Evolutionary conservation across 2,113 vertebrate species (phyloP), one percentile per base, ranked within the genome.

Genomic region (Atherinomorus stipes): DNA sequence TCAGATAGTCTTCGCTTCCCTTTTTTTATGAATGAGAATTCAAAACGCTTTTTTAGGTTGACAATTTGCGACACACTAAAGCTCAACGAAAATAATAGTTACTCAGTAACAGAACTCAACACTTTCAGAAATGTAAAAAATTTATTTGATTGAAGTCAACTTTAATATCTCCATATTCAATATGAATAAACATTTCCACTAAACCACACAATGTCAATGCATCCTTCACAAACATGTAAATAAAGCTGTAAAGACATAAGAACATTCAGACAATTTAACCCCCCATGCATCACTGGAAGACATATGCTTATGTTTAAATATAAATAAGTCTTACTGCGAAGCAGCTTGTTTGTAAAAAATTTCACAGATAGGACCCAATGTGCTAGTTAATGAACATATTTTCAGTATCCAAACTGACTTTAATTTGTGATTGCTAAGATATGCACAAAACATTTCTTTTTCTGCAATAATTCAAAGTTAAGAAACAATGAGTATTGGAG

Each of bases 121-220:
- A 45, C 16, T 28, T 26, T 47, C 7, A 11, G 8, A 28, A 44
- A 44, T 26, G 11, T 64, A 47, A 70, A 59, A 56, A 18, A 7
- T 18, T 37, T 68, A 34, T 57, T 69, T 69, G 47, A 69, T 47
- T 49, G 2, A 58, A 45, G 45, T 19, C 28, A 16, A 34, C 16
- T n/a, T 63, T 61, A n/a, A 42, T 52, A 56, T 69, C n/a, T 38
- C 28, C 47, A 26, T 49, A 78, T 86, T 86, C 72, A 83, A 82
- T 79, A 64, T 79, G 79, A 79, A 85, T 70, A 69, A 69, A 54
- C 37, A 53, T 47, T 25, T 71, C 3, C 25, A 38, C 11, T 70
- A 65, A 76, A 72, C 0, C 44, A 28, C 15, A 47, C 3, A 56
- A 52, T 7, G 1, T 60, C 1, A 37, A 37, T 13, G 5, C 34